phyloP scores from a whole-genome alignment of 37 sponge, comb jelly and placozoan genomes.

The Cladorhizidae sp. region DNA sequence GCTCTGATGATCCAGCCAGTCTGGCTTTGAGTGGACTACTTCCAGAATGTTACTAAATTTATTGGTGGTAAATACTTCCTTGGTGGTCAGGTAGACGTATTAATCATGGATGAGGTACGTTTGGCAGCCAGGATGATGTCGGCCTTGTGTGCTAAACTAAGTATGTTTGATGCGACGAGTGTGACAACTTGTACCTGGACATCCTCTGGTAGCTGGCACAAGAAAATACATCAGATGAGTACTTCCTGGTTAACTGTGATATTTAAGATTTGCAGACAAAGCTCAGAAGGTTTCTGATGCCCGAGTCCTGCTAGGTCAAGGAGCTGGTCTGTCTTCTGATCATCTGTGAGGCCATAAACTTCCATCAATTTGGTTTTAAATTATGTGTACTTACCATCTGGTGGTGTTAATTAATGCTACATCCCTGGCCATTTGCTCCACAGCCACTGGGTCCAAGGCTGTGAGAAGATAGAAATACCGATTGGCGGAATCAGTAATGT shows the following conservation, averaged over 20 bases:
- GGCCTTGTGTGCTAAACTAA: background rate
- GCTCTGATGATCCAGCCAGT: no score
- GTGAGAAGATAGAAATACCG: no score
- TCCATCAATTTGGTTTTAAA: no score
- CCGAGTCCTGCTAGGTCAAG: background rate
- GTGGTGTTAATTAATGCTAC: no score
- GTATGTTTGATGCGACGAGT: background rate
- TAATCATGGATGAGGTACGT: background rate
- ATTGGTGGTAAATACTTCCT: background rate
- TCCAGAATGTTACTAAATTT: no score
- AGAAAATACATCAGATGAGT: background rate
- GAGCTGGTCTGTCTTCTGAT: no score
- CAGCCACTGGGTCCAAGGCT: no score
- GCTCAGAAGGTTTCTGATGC: conserved; percentile 3
- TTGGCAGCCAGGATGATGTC: background rate
- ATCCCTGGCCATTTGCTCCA: no score
- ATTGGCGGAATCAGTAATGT: no score
- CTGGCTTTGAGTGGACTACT: no score
- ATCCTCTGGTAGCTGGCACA: background rate
- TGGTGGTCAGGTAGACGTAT: background rate
- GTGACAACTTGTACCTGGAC: background rate
- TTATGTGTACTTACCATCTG: no score
- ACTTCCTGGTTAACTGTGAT: background rate
- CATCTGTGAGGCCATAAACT: no score
- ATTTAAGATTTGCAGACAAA: background rate